Percentiles rank a stretch among this genome's conserved stretches.
These are phyloP conservation scores for Fregata magnificens DNA, from an alignment of 2,113 vertebrate genomes.

Conservation along the genomic window DNA sequence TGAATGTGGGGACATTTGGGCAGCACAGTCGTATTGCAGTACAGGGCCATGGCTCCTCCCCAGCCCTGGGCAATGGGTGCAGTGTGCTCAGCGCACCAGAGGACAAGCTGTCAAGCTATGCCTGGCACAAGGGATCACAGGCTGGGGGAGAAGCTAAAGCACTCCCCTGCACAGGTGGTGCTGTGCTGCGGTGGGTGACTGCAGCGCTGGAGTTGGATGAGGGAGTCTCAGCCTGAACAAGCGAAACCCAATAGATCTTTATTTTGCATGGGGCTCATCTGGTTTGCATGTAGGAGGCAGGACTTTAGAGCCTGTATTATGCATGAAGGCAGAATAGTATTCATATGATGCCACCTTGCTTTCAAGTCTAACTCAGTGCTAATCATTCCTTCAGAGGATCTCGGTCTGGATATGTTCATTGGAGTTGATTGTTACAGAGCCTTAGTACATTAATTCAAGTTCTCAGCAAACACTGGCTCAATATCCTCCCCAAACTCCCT, in stretches of 20 bases:
- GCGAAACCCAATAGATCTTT: background rate
- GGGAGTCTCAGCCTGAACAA: background rate
- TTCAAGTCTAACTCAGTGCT: background rate
- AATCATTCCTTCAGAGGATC: background rate
- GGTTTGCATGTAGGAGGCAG: background rate
- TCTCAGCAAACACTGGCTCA: background rate
- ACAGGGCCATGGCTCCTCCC: background rate
- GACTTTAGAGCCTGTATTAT: background rate
- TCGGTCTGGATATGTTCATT: background rate
- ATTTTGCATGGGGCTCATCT: background rate
- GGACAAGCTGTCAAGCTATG: background rate
- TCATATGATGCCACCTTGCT: background rate
- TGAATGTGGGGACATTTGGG: background rate
- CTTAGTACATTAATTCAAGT: background rate
- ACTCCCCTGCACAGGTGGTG: background rate
- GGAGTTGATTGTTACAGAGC: background rate
- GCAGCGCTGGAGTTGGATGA: background rate
- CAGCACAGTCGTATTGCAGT: fast-evolving
- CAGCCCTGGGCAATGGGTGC: background rate
- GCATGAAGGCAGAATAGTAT: background rate
- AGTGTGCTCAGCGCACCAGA: background rate
- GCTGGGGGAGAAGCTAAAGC: background rate
- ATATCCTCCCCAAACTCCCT: background rate
- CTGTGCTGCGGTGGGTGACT: background rate
- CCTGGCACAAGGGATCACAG: background rate